A percentile compares a stretch with the other conserved stretches of the same genome.
Evolutionary conservation across 2,888 invertebrate species (phyloP).

Genomic region (Linnaemya tessellans): DNA sequence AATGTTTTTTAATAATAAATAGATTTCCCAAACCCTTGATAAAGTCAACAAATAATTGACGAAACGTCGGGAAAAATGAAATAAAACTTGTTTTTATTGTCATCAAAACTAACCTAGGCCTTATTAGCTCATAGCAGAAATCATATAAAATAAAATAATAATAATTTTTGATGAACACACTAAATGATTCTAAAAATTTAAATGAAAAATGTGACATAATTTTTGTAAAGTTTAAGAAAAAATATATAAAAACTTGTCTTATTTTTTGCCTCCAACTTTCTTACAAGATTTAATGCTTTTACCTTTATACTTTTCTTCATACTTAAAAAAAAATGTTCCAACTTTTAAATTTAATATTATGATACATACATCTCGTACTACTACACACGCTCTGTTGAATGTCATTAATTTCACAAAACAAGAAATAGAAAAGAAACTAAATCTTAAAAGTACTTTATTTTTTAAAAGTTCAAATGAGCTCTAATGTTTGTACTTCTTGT

Average conservation of each 20-base stretch:
- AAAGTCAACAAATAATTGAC: too few species aligned
- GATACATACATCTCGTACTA: not conserved
- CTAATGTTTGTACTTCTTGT: slow-evolving; percentile 61
- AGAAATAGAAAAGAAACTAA: slow-evolving; percentile 5
- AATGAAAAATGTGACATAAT: not conserved
- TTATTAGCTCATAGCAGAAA: too few species aligned
- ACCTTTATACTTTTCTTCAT: not conserved
- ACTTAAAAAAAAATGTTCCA: not conserved
- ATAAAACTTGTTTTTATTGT: too few species aligned
- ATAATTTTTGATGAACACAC: too few species aligned
- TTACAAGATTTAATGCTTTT: not conserved
- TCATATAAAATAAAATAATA: too few species aligned
- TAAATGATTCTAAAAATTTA: too few species aligned
- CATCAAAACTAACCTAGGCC: too few species aligned
- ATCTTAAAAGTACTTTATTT: slow-evolving; percentile 33
- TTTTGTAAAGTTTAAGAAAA: not conserved
- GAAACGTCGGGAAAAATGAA: too few species aligned
- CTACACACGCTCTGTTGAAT: slow-evolving; percentile 1
- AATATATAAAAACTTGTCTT: not conserved
- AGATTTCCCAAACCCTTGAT: too few species aligned
- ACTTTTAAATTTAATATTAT: slow-evolving; percentile 45
- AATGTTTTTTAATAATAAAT: too few species aligned
- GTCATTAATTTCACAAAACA: slow-evolving; percentile 29
- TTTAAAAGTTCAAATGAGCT: slow-evolving; percentile 57
- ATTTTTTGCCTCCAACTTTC: not conserved